Base-by-base conservation (phyloP, 2,888 invertebrate species). In the Andrena trimmerana region DNA sequence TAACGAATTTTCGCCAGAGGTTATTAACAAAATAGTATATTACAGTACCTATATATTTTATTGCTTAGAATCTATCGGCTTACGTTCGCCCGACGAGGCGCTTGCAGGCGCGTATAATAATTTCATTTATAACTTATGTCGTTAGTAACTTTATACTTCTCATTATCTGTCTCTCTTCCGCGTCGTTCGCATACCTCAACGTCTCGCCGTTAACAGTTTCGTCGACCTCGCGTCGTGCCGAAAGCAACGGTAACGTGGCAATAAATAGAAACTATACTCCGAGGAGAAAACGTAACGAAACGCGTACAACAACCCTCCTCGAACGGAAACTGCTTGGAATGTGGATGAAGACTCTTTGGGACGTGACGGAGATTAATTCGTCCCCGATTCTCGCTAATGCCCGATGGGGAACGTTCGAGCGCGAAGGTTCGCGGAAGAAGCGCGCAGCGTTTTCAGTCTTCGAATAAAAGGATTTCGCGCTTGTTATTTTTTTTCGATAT, bases 1-100 rank as follows among this genome's bases (percentile, higher is more conserved):
- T 87, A 91, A 92, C 90, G 91, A 91, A 92, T 90, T 90, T 92
- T 90, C 90, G 92, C 91, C 90, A 89, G 87, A 90, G 88, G 88
- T 91, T 89, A 88, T 93, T 93, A 93, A 93, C 93, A 93, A 94
- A 93, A 94, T 93, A 93, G 93, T 93, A 93, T 93, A 90, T 94
- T 94, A 94, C 92, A 93, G 86, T 92, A 90, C 90, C 88, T 92
- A 90, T 90, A 88, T 89, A 88, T 74, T 85, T 93, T 93, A 94
- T 93, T 92, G 92, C 93, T 94, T 93, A 93, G 84, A 88, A 90
- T 89, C 92, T 93, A 94, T 92, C 90, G 90, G 92, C 92, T 93
- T 91, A 92, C 83, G 86, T 90, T 90, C 91, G 89, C 90, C 89
- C 90, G 88, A 74, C 59, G 59, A 79, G 85, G 82, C 87, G 79